phyloP scores from a whole-genome alignment of 2,113 vertebrate species.

The Pristiophorus japonicus region DNA sequence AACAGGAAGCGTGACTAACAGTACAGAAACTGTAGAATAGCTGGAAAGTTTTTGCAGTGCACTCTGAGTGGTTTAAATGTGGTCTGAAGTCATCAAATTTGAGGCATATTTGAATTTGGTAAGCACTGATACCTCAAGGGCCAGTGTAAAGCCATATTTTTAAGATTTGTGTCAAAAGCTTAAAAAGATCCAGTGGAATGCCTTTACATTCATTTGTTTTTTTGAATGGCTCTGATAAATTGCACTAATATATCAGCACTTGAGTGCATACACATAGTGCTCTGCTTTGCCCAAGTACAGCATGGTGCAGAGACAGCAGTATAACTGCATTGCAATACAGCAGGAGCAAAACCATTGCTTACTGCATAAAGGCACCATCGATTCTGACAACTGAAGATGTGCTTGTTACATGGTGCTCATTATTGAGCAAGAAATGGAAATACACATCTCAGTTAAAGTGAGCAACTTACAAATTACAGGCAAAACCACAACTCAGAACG shows the following conservation, averaged over 20 bases:
- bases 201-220: not conserved
- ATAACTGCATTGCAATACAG: not conserved
- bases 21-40: too few species aligned
- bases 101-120: not conserved
- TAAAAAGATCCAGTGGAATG: not conserved
- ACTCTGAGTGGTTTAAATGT: not conserved
- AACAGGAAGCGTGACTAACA: not conserved
- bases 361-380: not conserved
- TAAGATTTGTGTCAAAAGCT: not conserved
- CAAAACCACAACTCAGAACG: not conserved
- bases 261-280: not conserved
- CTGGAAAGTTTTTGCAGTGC: not conserved
- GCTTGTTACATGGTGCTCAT: not conserved
- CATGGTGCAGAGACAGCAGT: not conserved
- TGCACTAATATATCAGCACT: too few species aligned
- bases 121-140: not conserved
- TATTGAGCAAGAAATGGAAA: not conserved
- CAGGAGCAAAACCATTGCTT: not conserved
- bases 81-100: not conserved
- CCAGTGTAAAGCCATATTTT: not conserved
- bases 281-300: not conserved
- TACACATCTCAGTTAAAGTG: not conserved
- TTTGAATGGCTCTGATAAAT: not conserved
- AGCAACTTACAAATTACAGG: not conserved
- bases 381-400: not conserved